These are phyloP conservation scores for Clanis bilineata DNA, from an alignment of 2,888 invertebrate genomes.

Conservation along the genomic window DNA sequence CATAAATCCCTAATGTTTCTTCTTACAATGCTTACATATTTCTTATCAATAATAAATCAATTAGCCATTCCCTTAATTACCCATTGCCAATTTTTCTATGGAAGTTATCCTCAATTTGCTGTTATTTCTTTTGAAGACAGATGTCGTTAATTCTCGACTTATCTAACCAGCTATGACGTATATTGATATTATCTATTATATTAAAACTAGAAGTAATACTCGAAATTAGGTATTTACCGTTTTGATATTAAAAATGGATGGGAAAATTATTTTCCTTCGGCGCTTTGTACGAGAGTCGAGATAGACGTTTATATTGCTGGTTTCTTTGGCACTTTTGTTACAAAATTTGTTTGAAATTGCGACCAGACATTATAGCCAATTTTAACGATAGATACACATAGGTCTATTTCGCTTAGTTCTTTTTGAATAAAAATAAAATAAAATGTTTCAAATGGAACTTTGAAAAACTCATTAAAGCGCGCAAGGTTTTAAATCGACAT, in stretches of 20 bases:
- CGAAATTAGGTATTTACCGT: too few species aligned
- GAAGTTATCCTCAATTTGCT: conserved; percentile 2
- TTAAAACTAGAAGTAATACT: too few species aligned
- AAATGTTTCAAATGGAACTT: background rate
- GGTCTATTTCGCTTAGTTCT: too few species aligned
- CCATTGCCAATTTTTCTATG: background rate
- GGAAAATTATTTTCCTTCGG: too few species aligned
- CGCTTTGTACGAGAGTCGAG: too few species aligned
- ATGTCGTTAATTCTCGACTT: conserved; percentile 2
- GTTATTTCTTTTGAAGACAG: conserved; percentile 1
- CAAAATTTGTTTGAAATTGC: too few species aligned
- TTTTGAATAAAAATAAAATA: background rate
- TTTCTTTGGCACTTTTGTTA: too few species aligned
- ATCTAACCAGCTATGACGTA: background rate
- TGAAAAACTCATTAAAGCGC: background rate
- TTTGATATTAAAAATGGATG: too few species aligned
- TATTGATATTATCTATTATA: background rate
- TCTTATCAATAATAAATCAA: background rate
- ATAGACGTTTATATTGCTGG: too few species aligned
- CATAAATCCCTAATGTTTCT: background rate
- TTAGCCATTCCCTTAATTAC: background rate
- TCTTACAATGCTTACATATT: background rate
- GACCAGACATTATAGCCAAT: too few species aligned
- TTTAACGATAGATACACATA: background rate
- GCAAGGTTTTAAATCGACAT: background rate